These are phyloP conservation scores for Coelogynopora nodosa DNA, from an alignment of 2,888 invertebrate genomes.

Conservation along the genomic window DNA sequence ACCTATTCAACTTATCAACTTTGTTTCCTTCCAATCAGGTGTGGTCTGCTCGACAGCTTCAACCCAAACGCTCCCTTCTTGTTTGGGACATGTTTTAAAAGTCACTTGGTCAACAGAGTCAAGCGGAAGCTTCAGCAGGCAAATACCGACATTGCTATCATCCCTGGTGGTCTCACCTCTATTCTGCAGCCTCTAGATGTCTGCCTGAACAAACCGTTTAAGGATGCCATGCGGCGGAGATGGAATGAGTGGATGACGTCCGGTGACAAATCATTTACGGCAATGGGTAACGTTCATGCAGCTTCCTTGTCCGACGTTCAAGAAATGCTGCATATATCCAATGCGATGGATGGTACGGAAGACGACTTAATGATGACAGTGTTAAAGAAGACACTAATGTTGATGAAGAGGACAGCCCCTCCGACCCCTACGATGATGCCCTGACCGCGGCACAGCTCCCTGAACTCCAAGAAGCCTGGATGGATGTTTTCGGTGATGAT, in stretches of 20 bases:
- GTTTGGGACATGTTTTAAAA: background rate
- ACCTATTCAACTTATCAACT: background rate
- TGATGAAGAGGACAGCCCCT: background rate
- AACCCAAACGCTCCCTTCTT: background rate
- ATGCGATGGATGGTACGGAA: background rate
- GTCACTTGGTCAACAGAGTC: background rate
- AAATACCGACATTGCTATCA: background rate
- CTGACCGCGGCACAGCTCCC: background rate
- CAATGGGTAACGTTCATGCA: background rate
- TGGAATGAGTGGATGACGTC: background rate
- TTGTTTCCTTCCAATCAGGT: constrained; percentile 6
- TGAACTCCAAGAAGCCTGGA: background rate
- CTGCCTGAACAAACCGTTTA: background rate
- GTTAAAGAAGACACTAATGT: background rate
- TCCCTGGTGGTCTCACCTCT: background rate
- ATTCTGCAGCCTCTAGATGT: background rate
- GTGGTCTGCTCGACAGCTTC: constrained; percentile 5
- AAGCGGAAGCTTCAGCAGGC: background rate
- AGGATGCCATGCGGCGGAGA: background rate
- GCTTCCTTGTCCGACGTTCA: background rate
- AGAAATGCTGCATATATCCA: background rate
- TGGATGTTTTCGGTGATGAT: background rate
- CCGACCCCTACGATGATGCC: background rate
- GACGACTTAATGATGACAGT: background rate
- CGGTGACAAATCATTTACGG: background rate